phyloP scores from a whole-genome alignment of 2,888 invertebrate genomes.

The Cinara cedri region DNA sequence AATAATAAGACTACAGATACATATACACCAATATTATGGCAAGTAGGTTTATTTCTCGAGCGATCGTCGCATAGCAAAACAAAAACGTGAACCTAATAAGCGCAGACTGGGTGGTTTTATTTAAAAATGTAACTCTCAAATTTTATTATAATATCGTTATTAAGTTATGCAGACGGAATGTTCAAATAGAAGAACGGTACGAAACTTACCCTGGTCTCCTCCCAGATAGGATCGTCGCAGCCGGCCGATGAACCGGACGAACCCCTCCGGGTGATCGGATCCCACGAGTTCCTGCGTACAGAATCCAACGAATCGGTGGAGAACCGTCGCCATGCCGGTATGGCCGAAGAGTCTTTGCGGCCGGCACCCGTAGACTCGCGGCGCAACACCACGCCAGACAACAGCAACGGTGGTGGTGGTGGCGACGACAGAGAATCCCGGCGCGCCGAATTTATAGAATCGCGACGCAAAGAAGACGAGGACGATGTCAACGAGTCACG shows the following conservation, averaged over 20 bases:
- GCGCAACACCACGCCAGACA: constrained; percentile 40
- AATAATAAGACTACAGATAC: too few relatives aligned
- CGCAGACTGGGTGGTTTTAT: too few relatives aligned
- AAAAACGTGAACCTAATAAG: too few relatives aligned
- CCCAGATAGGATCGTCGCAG: constrained; percentile 69
- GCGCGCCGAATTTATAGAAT: constrained; percentile 59
- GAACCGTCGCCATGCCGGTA: constrained; percentile 64
- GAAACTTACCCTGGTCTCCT: constrained; percentile 64
- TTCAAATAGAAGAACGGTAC: neutral
- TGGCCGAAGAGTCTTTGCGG: constrained; percentile 63
- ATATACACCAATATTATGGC: too few relatives aligned
- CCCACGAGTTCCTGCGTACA: constrained; percentile 73
- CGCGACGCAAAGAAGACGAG: constrained; percentile 62
- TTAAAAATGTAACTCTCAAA: too few relatives aligned
- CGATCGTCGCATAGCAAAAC: too few relatives aligned
- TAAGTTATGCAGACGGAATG: too few relatives aligned
- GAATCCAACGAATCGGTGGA: constrained; percentile 77
- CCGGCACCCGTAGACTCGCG: constrained; percentile 55
- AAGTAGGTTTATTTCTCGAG: too few relatives aligned
- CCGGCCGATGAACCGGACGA: constrained; percentile 70
- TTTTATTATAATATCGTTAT: too few relatives aligned
- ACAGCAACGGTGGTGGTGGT: neutral
- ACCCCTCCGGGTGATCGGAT: constrained; percentile 70
- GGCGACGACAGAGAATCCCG: constrained; percentile 46
- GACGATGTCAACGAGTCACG: constrained; percentile 67